phyloP scores from a whole-genome alignment of 1,140 invertebrate genomes.

The Euura saliciscinereae region DNA sequence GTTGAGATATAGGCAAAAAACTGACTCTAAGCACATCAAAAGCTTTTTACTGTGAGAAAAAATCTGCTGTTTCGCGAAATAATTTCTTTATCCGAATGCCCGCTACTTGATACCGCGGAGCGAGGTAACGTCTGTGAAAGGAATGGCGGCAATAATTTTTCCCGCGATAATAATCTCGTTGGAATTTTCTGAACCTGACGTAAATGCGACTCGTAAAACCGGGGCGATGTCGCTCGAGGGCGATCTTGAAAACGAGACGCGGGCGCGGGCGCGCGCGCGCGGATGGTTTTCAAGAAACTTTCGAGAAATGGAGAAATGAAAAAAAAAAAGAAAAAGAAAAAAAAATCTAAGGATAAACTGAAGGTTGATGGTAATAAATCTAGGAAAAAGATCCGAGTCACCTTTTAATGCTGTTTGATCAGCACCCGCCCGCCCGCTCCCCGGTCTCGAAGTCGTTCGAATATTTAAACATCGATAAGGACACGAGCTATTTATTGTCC shows the following conservation, averaged over 20 bases:
- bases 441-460: neutral
- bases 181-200: constrained; percentile 45
- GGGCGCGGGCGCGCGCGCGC: too few species aligned
- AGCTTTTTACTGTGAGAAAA: neutral
- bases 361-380: neutral
- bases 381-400: neutral
- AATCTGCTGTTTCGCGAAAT: neutral
- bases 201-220: constrained; percentile 49
- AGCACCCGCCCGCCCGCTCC: neutral
- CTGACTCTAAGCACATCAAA: neutral
- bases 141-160: constrained; percentile 48
- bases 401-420: neutral
- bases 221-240: constrained; percentile 41
- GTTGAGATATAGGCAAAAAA: too few species aligned
- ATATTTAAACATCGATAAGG: neutral
- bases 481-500: too few species aligned
- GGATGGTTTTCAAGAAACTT: too few species aligned
- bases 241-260: too few species aligned
- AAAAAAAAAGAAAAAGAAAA: too few species aligned
- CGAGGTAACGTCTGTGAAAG: neutral
- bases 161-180: constrained; percentile 47
- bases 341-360: too few species aligned
- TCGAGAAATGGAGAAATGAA: too few species aligned
- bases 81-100: neutral
- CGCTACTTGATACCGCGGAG: neutral